Percentiles rank a stretch among this genome's conserved stretches.
These are phyloP conservation scores for Furcifer pardalis DNA, from an alignment of 2,797 vertebrate species.

Conservation along the genomic window DNA sequence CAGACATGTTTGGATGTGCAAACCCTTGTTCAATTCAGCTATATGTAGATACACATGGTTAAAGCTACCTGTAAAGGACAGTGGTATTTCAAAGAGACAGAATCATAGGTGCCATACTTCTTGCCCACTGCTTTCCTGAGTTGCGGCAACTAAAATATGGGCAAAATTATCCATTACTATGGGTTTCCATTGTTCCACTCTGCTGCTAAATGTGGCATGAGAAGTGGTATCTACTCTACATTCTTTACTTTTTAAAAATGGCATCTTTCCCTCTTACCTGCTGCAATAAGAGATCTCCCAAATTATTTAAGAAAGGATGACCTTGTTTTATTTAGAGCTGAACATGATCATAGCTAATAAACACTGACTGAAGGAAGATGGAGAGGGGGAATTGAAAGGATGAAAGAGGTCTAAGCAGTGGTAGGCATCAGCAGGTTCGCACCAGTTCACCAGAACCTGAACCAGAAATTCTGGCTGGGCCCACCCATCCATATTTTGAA, in stretches of 20 bases:
- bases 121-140: not conserved
- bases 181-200: not conserved
- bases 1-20: not conserved
- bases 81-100: not conserved
- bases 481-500: no score
- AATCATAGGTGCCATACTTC: not conserved
- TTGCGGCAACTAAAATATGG: not conserved
- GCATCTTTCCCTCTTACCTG: not conserved
- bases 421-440: no score
- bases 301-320: not conserved
- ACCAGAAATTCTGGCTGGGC: no score
- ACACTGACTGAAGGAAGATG: not conserved
- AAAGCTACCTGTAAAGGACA: not conserved
- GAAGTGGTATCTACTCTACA: not conserved
- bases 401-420: not conserved
- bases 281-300: not conserved
- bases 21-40: slow-evolving; percentile 4
- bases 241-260: not conserved
- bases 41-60: slow-evolving; percentile 1
- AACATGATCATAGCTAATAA: not conserved
- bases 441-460: no score
- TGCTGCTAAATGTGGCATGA: not conserved
- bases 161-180: not conserved
- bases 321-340: not conserved
- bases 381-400: not conserved